These are phyloP conservation scores for Orussus abietinus DNA, from an alignment of 1,140 invertebrate species.

Conservation along the genomic window DNA sequence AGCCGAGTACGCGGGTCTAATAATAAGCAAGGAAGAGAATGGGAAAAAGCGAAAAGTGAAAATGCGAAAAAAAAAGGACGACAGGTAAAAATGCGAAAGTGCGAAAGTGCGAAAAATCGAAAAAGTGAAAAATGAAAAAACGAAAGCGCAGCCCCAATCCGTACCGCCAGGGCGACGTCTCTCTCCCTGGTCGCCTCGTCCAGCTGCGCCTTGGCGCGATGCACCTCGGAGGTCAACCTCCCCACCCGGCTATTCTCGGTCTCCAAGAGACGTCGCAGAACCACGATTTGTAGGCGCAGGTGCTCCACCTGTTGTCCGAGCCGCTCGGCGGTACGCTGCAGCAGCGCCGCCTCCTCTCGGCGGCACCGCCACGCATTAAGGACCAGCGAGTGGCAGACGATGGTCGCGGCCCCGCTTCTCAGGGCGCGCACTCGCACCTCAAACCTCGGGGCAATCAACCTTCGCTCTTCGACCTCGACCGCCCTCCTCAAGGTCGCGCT, in stretches of 20 bases:
- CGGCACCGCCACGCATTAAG: conserved; percentile 57
- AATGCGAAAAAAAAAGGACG: too few species aligned
- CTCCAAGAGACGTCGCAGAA: conserved; percentile 56
- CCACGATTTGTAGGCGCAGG: conserved; percentile 56
- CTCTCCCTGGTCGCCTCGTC: conserved; percentile 41
- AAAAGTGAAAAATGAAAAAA: too few species aligned
- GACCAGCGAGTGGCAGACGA: conserved; percentile 52
- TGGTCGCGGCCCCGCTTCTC: conserved; percentile 42
- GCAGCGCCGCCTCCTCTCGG: conserved; percentile 49
- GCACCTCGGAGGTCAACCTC: conserved; percentile 52
- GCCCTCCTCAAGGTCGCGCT: conserved; percentile 14
- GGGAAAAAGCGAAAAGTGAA: too few species aligned
- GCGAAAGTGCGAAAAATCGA: too few species aligned
- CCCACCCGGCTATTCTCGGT: conserved; percentile 56
- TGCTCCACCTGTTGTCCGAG: conserved; percentile 51
- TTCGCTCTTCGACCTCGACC: conserved; percentile 14
- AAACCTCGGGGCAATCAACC: conserved; percentile 12
- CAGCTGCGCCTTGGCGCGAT: conserved; percentile 49
- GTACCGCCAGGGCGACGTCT: too few species aligned
- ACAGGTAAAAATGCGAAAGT: too few species aligned
- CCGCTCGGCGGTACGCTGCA: conserved; percentile 47
- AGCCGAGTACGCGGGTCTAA: too few species aligned
- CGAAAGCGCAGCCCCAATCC: too few species aligned
- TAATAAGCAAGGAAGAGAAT: too few species aligned
- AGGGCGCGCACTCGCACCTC: conserved; percentile 15